Percentiles rank a stretch among this genome's conserved stretches.
phyloP scores from a whole-genome alignment of 2,113 vertebrate genomes.

The Sylvilagus bachmani region DNA sequence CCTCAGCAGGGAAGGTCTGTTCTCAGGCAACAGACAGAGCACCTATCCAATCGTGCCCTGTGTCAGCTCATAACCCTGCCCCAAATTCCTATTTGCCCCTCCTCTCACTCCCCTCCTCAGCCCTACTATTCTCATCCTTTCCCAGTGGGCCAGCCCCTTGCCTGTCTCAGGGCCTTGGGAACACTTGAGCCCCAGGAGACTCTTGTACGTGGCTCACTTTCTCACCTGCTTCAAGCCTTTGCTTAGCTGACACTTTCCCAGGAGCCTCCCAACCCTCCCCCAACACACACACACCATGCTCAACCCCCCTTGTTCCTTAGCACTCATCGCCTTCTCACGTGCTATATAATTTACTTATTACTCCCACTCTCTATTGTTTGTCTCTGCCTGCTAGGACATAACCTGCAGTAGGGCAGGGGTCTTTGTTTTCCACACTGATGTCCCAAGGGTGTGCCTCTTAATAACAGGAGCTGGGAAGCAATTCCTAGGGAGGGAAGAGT shows the following conservation, averaged over 20 bases:
- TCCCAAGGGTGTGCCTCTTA: neutral
- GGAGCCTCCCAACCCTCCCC: neutral
- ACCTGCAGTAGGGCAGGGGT: neutral
- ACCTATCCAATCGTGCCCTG: neutral
- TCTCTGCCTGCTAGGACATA: neutral
- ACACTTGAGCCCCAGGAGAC: neutral
- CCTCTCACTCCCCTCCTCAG: neutral
- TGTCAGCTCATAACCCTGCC: neutral
- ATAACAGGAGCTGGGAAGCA: neutral
- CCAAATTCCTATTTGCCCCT: neutral
- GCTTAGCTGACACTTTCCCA: neutral
- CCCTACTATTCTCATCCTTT: neutral
- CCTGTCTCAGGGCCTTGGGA: neutral
- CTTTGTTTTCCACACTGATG: neutral
- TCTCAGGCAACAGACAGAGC: neutral
- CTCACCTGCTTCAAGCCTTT: constrained; percentile 5
- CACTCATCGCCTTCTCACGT: neutral
- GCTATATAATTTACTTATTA: neutral
- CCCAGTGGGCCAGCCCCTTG: neutral
- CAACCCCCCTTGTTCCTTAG: neutral
- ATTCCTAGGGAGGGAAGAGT: neutral
- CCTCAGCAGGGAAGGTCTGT: neutral
- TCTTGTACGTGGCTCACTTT: neutral
- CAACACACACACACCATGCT: neutral
- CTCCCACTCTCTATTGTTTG: neutral